Percentiles rank a stretch among this genome's conserved stretches.
Evolutionary conservation across 1,140 invertebrate genomes (phyloP).

Genomic region (Papilio machaon): DNA sequence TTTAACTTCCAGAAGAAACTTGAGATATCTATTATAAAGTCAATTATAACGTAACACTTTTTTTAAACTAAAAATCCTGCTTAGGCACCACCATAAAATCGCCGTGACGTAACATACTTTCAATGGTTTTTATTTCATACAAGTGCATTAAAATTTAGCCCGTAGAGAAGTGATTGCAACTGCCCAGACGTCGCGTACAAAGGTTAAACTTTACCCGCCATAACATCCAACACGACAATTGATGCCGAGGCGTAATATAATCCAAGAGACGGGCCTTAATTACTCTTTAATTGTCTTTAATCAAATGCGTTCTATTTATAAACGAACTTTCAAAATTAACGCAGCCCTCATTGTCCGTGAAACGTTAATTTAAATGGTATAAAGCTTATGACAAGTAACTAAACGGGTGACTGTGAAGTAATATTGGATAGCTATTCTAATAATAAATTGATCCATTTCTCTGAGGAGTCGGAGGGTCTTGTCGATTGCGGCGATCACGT

Average conservation of each 20-base stretch:
- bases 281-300: slow-evolving; percentile 80
- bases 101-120: not conserved
- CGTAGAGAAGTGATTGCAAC: slow-evolving; percentile 9
- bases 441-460: slow-evolving; percentile 72
- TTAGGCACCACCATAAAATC: not conserved
- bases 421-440: slow-evolving; percentile 29
- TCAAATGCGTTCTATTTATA: slow-evolving; percentile 82
- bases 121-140: not conserved
- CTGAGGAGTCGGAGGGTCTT: slow-evolving; percentile 74
- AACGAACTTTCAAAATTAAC: slow-evolving; percentile 75
- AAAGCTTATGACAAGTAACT: not conserved
- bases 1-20: not conserved
- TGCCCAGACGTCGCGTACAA: not conserved
- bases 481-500: slow-evolving; percentile 76
- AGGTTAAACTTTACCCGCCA: slow-evolving; percentile 29
- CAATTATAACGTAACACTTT: not conserved
- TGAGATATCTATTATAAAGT: not conserved
- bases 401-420: slow-evolving; percentile 1
- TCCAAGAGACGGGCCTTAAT: slow-evolving; percentile 75
- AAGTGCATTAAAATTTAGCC: slow-evolving; percentile 23
- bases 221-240: slow-evolving; percentile 63
- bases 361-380: not conserved
- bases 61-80: not conserved
- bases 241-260: slow-evolving; percentile 64
- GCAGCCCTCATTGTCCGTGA: slow-evolving; percentile 39